Percentiles rank a stretch among this genome's conserved stretches.
Conservation (phyloP, 2,113 vertebrate species). For the Empidonax traillii region DNA sequence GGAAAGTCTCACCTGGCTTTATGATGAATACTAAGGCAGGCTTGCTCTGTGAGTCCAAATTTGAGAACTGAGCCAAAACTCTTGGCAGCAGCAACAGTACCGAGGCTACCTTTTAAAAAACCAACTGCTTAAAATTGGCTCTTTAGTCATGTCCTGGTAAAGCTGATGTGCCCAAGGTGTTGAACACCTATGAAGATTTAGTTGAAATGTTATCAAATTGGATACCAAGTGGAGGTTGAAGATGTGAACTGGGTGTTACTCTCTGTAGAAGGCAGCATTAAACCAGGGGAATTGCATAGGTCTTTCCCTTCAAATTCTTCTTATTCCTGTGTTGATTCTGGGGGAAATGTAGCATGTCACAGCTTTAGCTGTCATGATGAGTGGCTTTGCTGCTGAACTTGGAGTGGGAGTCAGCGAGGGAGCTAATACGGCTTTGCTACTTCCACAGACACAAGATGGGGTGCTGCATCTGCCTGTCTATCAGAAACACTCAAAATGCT, state of each 20-base stretch:
- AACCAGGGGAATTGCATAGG: not conserved
- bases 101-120: not conserved
- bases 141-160: not conserved
- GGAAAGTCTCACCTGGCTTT: not conserved
- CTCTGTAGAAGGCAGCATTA: not conserved
- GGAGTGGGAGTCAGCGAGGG: accelerated
- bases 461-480: not conserved
- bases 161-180: not conserved
- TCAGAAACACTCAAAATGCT: not conserved
- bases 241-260: not conserved
- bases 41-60: not conserved
- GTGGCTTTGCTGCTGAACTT: not conserved
- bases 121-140: not conserved
- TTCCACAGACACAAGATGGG: not conserved
- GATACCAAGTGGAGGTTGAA: not conserved
- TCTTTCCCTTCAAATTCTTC: not conserved
- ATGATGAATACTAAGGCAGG: not conserved
- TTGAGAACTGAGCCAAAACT: not conserved
- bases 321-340: not conserved
- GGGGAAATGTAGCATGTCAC: not conserved
- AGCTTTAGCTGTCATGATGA: not conserved
- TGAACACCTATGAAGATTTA: not conserved
- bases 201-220: not conserved
- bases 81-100: not conserved
- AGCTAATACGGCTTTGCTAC: not conserved